Evolutionary conservation across 30 jellyfish, hydroid and myxozoan genomes (phyloP), one percentile per base, ranked within the genome.

Genomic region (Aurelia coerulea): DNA sequence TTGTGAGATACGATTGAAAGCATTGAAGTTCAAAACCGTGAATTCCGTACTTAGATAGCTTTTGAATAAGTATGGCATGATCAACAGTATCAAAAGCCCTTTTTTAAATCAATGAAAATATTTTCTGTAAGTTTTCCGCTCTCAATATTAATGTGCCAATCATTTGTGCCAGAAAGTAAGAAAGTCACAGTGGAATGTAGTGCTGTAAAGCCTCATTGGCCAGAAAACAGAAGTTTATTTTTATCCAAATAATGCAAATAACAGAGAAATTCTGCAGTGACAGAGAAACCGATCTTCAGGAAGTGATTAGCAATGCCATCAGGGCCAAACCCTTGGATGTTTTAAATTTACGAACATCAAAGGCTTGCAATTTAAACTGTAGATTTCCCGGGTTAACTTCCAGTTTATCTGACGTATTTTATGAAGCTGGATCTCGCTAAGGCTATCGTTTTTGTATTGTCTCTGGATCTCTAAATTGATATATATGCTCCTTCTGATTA

Each of bases 241-340:
- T 23, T 23, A 23, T 23, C 29, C 29, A 23, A 23, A 23, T 23
- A 23, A 53, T 53, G 16, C 65, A 53, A 10, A 16, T 53, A 11
- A 53, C 65, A 53, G 16, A 53, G 65, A 53, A 16, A 53, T 23
- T 23, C 29, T 23, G 29, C 29, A 23, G 29, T 23, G 29, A 23
- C 29, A 23, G 29, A 23, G 29, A 23, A 23, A 23, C 29, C 16
- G 65, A 53, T 53, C 12, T 53, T 53, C 65, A 53, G 65, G 65
- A 53, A 53, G 16, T 53, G 16, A 53, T 53, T 53, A 10, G 65
- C 65, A 53, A 53, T 53, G 65, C 65, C 16, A 53, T 53, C 16
- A 53, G 65, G 16, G 65, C 65, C 12, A 53, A 53, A 53, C 65
- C 65, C 65, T 53, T 53, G 65, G 65, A 53, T 53, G 65, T 53